Evolutionary conservation across 2,797 vertebrate genomes (phyloP), one percentile per base, ranked within the genome.

Genomic region (Selene dorsalis): DNA sequence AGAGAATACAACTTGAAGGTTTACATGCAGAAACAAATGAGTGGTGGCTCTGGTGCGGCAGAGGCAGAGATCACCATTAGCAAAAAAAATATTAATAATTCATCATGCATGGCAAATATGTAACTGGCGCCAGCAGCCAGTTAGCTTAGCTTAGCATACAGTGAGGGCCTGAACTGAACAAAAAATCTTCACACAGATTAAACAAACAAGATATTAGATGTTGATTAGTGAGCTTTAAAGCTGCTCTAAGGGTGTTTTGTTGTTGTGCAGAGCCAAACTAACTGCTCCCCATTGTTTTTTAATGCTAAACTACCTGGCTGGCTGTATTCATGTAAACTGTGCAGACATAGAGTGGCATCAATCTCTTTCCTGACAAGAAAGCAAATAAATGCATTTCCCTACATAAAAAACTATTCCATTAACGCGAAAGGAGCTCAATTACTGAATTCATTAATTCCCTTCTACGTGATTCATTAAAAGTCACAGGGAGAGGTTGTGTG

Each of bases 1-100:
- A 53, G 52, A 47, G 32, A 58, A 69, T 16, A 16, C 53, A 43
- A 45, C 68, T 35, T 64, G 13, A 65, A 73, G 32, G 26, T 22
- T 66, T 45, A 66, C 53, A 20, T 26, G 8, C 4, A 22, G 52
- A 16, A 71, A 72, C 57, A 43, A 17, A n/a, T 5, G 72, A 39
- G 60, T 43, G 11, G 56, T 71, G 48, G 68, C 74, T 35, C 32
- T 35, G 32, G 32, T 35, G 45, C 9, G 41, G 60, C 57, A 39
- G 32, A 68, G 35, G 10, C n/a, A 48, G 38, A 62, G 63, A 24
- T 38, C 30, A 32, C 22, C 0, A 4, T 2, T 48, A 66, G n/a
- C 38, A 35, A 35, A 35, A 35, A 6, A 32, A 32, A 5, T 32
- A 32, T 32, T 32, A 35, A 35, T 35, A 35, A 35, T 35, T 35